These are phyloP conservation scores for Monochamus alternatus DNA, from an alignment of 2,888 invertebrate genomes.

Conservation along the genomic window DNA sequence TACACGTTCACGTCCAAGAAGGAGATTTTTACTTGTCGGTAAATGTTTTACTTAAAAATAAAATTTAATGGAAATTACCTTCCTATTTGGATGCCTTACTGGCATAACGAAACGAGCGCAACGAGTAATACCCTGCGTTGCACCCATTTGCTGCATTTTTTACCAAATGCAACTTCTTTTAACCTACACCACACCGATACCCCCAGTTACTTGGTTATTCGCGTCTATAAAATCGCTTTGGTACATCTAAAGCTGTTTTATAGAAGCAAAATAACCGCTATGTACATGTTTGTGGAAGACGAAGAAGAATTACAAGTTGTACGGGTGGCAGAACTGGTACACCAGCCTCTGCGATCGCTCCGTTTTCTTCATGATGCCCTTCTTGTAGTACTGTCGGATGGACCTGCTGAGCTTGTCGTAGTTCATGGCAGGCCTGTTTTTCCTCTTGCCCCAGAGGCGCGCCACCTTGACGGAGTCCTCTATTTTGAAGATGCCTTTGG, in stretches of 20 bases:
- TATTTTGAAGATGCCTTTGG: slow-evolving; percentile 97
- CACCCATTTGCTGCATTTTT: slow-evolving; percentile 61
- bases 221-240: slow-evolving; percentile 41
- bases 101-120: slow-evolving; percentile 46
- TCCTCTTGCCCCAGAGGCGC: slow-evolving; percentile 97
- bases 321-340: slow-evolving; percentile 98
- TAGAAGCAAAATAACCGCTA: slow-evolving; percentile 47
- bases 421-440: slow-evolving; percentile 99
- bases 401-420: slow-evolving; percentile 99
- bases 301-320: slow-evolving; percentile 79
- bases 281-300: slow-evolving; percentile 38
- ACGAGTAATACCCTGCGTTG: slow-evolving; percentile 67
- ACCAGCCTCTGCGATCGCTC: slow-evolving; percentile 98
- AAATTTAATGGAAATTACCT: slow-evolving; percentile 73
- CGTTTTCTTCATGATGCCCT: slow-evolving; percentile 99
- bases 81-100: slow-evolving; percentile 61
- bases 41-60: slow-evolving; percentile 68
- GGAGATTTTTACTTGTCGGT: slow-evolving; percentile 65
- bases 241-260: slow-evolving; percentile 39
- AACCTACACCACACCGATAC: slow-evolving; percentile 46
- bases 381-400: slow-evolving; percentile 99
- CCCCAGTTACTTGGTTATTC: slow-evolving; percentile 38
- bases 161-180: slow-evolving; percentile 63
- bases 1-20: background rate
- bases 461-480: slow-evolving; percentile 98